A percentile compares a stretch with the other conserved stretches of the same genome.
phyloP scores from a whole-genome alignment of 2,113 vertebrate genomes.

The Fukomys damarensis region DNA sequence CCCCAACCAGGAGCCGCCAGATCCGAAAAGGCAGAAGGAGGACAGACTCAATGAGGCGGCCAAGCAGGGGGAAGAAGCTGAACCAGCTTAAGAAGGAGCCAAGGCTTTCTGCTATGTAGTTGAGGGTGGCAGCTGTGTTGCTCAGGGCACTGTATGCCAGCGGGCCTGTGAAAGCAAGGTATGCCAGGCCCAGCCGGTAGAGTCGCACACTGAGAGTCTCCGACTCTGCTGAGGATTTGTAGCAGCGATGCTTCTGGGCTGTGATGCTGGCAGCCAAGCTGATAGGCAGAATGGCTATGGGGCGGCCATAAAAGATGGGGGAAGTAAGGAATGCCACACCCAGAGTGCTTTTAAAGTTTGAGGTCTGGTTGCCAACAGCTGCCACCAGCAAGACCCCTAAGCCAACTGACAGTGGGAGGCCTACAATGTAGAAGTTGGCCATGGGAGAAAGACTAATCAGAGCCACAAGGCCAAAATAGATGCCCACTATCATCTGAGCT shows the following conservation, averaged over 20 bases:
- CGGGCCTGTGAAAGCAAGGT: conserved; percentile 90
- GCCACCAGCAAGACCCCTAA: conserved; percentile 93
- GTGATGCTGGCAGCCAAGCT: conserved; percentile 90
- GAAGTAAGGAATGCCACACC: conserved; percentile 89
- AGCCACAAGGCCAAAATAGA: conserved; percentile 91
- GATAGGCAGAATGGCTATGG: conserved; percentile 90
- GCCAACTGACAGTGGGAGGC: conserved; percentile 90
- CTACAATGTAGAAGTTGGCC: conserved; percentile 89
- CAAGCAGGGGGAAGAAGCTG: conserved; percentile 90
- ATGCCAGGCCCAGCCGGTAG: conserved; percentile 89
- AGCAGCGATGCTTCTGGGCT: conserved; percentile 87
- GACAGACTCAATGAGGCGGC: conserved; percentile 86
- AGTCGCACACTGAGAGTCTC: conserved; percentile 85
- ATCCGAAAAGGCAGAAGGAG: conserved; percentile 90
- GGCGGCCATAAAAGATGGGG: conserved; percentile 91
- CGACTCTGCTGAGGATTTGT: conserved; percentile 75
- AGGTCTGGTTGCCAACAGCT: conserved; percentile 90
- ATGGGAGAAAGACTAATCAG: conserved; percentile 90
- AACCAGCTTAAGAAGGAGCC: conserved; percentile 88
- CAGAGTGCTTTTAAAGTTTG: conserved; percentile 87
- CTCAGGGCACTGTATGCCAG: conserved; percentile 89
- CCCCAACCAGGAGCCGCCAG: conserved; percentile 82
- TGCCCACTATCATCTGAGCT: conserved; percentile 91
- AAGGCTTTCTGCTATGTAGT: conserved; percentile 87
- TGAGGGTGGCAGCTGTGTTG: conserved; percentile 89